phyloP scores from a whole-genome alignment of 2,888 invertebrate genomes.

The Anarsia innoxiella region DNA sequence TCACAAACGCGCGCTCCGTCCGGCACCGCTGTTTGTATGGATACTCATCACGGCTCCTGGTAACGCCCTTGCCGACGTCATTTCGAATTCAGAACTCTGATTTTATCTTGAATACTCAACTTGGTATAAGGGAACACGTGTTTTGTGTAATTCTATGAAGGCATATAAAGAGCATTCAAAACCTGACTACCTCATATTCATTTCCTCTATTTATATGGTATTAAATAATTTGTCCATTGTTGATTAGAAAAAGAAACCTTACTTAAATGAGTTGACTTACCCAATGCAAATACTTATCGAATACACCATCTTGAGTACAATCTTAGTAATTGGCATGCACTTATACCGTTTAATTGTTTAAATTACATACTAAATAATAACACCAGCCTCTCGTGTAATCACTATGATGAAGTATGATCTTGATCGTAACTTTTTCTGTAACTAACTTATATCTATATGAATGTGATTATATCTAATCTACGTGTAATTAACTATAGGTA shows the following conservation, averaged over 20 bases:
- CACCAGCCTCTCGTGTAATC: not conserved
- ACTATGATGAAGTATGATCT: constrained; percentile 6
- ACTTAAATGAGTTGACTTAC: constrained; percentile 26
- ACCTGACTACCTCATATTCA: not conserved
- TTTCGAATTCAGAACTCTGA: constrained; percentile 37
- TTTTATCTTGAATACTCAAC: constrained; percentile 30
- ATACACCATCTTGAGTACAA: constrained; percentile 32
- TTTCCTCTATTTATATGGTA: not conserved
- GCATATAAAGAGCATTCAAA: constrained; percentile 8
- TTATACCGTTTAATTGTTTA: no score
- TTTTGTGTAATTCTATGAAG: constrained; percentile 3
- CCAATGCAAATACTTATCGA: constrained; percentile 34
- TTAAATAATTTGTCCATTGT: no score
- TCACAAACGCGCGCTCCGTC: constrained; percentile 43
- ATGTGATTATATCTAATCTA: constrained; percentile 36
- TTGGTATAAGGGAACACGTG: constrained; percentile 8
- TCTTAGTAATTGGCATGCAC: no score
- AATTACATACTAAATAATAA: no score
- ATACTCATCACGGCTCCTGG: constrained; percentile 27
- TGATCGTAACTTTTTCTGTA: not conserved
- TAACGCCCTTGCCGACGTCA: constrained; percentile 44
- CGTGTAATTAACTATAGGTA: constrained; percentile 16
- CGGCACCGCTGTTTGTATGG: constrained; percentile 32
- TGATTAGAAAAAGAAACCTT: not conserved
- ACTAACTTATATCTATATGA: constrained; percentile 12